Evolutionary conservation across 2,113 vertebrate genomes (phyloP).

Genomic region (Dolichallabes microphthalmus): DNA sequence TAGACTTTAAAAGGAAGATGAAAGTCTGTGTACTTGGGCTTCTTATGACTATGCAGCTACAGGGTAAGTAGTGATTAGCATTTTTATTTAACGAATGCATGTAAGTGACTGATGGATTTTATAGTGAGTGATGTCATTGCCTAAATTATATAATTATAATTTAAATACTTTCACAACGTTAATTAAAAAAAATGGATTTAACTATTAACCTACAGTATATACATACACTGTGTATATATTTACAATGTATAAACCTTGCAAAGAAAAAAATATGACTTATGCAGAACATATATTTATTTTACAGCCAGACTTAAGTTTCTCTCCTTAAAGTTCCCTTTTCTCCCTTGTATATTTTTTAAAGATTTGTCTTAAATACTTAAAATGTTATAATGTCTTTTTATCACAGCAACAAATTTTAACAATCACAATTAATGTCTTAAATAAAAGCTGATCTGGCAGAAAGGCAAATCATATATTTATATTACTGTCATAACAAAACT

Average conservation of each 20-base stretch:
- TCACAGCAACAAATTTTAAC: background rate
- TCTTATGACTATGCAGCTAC: conserved; percentile 66
- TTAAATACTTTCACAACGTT: too few relatives aligned
- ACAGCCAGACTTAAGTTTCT: background rate
- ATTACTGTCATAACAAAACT: background rate
- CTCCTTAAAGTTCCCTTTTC: background rate
- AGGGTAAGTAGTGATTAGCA: conserved; percentile 65
- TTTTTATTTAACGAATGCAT: background rate
- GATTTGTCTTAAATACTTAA: background rate
- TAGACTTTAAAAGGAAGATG: conserved; percentile 58
- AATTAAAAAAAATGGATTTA: too few relatives aligned
- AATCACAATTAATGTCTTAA: background rate
- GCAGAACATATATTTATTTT: background rate
- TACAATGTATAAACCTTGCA: background rate
- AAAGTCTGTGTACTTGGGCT: conserved; percentile 62
- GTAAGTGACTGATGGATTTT: background rate
- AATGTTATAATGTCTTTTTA: background rate
- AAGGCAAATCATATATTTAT: background rate
- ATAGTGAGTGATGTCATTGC: background rate
- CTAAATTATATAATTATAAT: too few relatives aligned
- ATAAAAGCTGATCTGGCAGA: background rate
- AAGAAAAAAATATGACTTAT: background rate
- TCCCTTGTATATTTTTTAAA: background rate
- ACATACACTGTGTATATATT: background rate
- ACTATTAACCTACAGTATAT: too few relatives aligned